These are phyloP conservation scores for Hecatera dysodea DNA, from an alignment of 2,888 invertebrate species.

Conservation along the genomic window DNA sequence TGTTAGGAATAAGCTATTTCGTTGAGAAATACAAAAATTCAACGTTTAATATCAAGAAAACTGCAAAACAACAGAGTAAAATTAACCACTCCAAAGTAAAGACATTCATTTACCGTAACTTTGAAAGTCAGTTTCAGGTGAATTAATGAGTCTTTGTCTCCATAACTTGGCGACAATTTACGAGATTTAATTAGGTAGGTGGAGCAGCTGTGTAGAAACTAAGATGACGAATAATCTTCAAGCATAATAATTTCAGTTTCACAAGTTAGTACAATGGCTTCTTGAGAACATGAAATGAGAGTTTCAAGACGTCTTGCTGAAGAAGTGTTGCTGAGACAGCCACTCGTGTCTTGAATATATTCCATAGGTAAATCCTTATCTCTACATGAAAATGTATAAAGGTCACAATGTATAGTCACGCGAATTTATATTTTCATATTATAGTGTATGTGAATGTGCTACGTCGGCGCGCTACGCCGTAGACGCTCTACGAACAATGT, in stretches of 20 bases:
- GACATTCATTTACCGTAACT: slow-evolving; percentile 44
- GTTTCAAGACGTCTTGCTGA: slow-evolving; percentile 52
- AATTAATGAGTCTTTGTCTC: slow-evolving; percentile 48
- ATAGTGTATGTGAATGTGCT: slow-evolving; percentile 30
- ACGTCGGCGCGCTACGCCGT: slow-evolving; percentile 57
- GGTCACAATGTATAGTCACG: slow-evolving; percentile 25
- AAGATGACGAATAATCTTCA: slow-evolving; percentile 61
- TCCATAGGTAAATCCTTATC: slow-evolving; percentile 21
- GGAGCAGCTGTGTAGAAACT: slow-evolving; percentile 26
- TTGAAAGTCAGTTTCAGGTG: slow-evolving; percentile 51
- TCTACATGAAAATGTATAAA: slow-evolving; percentile 42
- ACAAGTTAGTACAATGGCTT: slow-evolving; percentile 68
- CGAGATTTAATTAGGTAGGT: slow-evolving; percentile 47
- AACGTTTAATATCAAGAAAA: slow-evolving; percentile 9
- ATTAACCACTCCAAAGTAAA: slow-evolving; percentile 42
- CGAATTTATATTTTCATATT: slow-evolving; percentile 34
- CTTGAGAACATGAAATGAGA: slow-evolving; percentile 66
- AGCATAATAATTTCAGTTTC: slow-evolving; percentile 56
- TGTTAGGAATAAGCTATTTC: neutral
- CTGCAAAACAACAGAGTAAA: slow-evolving; percentile 35
- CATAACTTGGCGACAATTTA: slow-evolving; percentile 44
- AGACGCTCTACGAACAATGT: slow-evolving; percentile 30
- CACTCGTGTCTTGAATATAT: slow-evolving; percentile 21
- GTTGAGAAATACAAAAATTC: slow-evolving; percentile 1
- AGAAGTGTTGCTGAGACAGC: slow-evolving; percentile 49